Evolutionary conservation across 2,797 vertebrate species (phyloP).

Genomic region (Labroides dimidiatus): DNA sequence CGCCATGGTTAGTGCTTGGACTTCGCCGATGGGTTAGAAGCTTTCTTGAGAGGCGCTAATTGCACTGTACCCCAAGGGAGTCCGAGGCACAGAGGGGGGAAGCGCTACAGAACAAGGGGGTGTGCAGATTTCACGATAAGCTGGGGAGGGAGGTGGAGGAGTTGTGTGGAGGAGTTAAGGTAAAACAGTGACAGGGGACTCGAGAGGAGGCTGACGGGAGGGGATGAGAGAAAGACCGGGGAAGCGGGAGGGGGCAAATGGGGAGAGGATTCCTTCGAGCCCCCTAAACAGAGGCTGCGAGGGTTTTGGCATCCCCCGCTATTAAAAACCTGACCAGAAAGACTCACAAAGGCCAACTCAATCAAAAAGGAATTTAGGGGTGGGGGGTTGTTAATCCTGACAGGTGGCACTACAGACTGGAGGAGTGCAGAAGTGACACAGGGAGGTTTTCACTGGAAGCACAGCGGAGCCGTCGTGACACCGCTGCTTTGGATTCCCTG

Average conservation of each 20-base stretch:
- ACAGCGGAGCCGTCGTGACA: constrained; percentile 32
- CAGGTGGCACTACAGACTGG: constrained; percentile 39
- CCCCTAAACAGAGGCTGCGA: constrained; percentile 58
- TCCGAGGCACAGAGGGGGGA: constrained; percentile 10
- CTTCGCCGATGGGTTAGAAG: constrained; percentile 48
- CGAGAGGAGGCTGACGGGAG: constrained; percentile 27
- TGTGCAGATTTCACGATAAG: constrained; percentile 41
- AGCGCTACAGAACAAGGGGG: constrained; percentile 32
- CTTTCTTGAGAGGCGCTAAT: constrained; percentile 57
- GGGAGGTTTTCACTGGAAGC: constrained; percentile 44
- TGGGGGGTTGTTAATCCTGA: constrained; percentile 30
- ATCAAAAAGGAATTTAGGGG: constrained; percentile 29
- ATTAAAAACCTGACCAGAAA: constrained; percentile 25
- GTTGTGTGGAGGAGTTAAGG: constrained; percentile 46
- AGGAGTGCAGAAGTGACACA: constrained; percentile 17
- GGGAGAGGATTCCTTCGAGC: constrained; percentile 56
- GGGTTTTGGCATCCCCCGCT: constrained; percentile 34
- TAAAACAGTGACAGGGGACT: constrained; percentile 38
- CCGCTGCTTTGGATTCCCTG: constrained; percentile 24
- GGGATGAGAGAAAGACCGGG: constrained; percentile 38
- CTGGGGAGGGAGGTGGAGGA: constrained; percentile 37
- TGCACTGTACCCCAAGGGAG: constrained; percentile 34
- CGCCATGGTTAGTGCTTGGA: constrained; percentile 7
- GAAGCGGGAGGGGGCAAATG: constrained; percentile 51
- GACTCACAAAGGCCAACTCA: constrained; percentile 18